Conservation (phyloP, 2,113 vertebrate species). For the Lagenorhynchus albirostris region DNA sequence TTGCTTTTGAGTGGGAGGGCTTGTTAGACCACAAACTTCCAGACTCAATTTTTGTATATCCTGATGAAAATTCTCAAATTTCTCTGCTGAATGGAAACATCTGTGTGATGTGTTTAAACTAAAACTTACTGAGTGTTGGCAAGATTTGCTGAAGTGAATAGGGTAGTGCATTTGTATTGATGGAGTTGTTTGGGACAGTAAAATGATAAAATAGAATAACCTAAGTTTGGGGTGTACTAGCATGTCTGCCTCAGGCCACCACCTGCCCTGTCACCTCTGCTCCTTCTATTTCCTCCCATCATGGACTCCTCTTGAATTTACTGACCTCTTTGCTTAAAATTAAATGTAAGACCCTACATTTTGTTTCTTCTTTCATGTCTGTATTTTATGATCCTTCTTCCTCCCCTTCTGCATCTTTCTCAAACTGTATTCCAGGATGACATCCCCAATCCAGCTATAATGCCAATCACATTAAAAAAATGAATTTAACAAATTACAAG, state of each 20-base stretch:
- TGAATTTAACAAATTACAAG: not conserved
- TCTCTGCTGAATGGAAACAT: slow-evolving; percentile 67
- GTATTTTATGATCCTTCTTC: not conserved
- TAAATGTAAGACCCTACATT: not conserved
- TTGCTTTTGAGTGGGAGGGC: slow-evolving; percentile 46
- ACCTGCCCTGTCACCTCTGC: not conserved
- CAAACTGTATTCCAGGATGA: not conserved
- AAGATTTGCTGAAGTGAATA: slow-evolving; percentile 50
- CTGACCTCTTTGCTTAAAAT: not conserved
- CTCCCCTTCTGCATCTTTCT: not conserved
- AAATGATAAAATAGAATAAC: not conserved
- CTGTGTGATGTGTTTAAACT: slow-evolving; percentile 54
- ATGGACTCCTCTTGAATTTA: not conserved
- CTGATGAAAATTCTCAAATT: slow-evolving; percentile 75
- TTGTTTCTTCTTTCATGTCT: not conserved
- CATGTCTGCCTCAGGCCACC: not conserved
- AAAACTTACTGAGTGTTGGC: slow-evolving; percentile 54
- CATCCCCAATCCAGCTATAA: not conserved
- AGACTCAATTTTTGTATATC: slow-evolving; percentile 70
- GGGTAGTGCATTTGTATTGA: not conserved
- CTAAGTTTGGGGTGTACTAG: not conserved
- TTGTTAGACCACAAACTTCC: slow-evolving; percentile 61
- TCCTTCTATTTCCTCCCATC: not conserved
- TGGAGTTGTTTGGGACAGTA: not conserved
- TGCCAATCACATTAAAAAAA: not conserved